Evolutionary conservation across 2,113 vertebrate genomes (phyloP), one percentile per base, ranked within the genome.

Genomic region (Calypte anna): DNA sequence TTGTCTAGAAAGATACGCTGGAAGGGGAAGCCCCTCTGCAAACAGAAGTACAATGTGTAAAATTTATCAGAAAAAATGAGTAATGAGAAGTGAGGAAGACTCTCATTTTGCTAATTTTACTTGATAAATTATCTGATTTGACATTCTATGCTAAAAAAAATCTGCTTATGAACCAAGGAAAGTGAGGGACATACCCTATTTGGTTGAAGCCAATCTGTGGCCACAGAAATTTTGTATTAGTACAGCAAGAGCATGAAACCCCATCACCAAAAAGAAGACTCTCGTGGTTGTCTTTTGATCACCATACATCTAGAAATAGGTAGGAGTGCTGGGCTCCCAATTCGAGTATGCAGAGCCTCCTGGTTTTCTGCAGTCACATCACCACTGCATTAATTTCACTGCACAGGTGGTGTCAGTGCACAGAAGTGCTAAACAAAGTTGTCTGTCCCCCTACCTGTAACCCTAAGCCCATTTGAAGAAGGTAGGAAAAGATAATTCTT

Each of bases 1-100:
- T 68, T 93, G 94, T 97, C 95, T 96, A 84, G 81, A 90, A 81
- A 90, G 91, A 91, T 86, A 91, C 86, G 88, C 61, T 90, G 61
- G 58, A 50, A 86, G 61, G 93, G 96, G 93, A 96, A 95, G 73
- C 90, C 92, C 93, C 95, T 88, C 86, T 78, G 66, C 3, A 15
- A 86, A 72, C 58, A 91, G 90, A 90, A 90, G 40, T 84, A 83
- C 73, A 50, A 93, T 82, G 94, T 93, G 88, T 91, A 81, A 88
- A 96, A 91, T 96, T 96, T 90, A 90, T 91, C 93, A 96, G 96
- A 97, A 97, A 95, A 96, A 90, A 85, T 97, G 95, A 97, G 94
- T 97, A 97, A 97, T 91, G 20, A 94, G 66, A 86, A 91, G 73
- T 12, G 74, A 95, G 58, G 69, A 91, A 63, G 88, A 75, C 73